These are phyloP conservation scores for Ennomos fuscantarius DNA, from an alignment of 2,888 invertebrate genomes.

Conservation along the genomic window DNA sequence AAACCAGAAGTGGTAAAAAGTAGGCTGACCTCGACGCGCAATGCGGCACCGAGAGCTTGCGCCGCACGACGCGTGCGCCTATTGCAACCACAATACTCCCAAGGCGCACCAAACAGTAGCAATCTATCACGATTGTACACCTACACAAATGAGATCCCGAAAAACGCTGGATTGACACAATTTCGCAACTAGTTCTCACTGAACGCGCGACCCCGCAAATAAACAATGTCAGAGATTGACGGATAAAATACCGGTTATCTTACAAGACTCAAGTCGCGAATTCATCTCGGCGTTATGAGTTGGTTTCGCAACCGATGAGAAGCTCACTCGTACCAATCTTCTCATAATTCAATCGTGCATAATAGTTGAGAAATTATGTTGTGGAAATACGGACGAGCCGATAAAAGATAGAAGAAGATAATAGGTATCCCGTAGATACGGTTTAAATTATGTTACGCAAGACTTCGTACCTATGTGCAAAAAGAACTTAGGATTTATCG, in stretches of 20 bases:
- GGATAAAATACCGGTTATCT: conserved; percentile 37
- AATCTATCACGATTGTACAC: background rate
- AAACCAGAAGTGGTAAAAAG: conserved; percentile 74
- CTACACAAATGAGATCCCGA: conserved; percentile 13
- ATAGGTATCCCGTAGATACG: conserved; percentile 30
- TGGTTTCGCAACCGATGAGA: conserved; percentile 54
- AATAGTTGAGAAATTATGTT: conserved; percentile 49
- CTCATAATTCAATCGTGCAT: conserved; percentile 54
- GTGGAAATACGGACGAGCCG: conserved; percentile 36
- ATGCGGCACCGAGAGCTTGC: conserved; percentile 53
- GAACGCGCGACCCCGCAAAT: conserved; percentile 28
- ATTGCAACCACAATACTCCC: conserved; percentile 9
- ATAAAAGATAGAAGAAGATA: conserved; percentile 25
- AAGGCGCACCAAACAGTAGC: background rate
- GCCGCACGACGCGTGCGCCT: conserved; percentile 21
- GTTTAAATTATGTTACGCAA: conserved; percentile 45
- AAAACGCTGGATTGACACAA: conserved; percentile 27
- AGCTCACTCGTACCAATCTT: conserved; percentile 49
- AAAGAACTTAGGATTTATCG: conserved; percentile 51
- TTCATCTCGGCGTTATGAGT: conserved; percentile 40
- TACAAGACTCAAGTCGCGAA: conserved; percentile 31
- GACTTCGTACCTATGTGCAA: conserved; percentile 28
- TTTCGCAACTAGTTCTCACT: conserved; percentile 31
- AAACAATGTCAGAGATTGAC: conserved; percentile 39
- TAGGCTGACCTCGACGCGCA: conserved; percentile 69